phyloP scores from a whole-genome alignment of 2,113 vertebrate genomes.

The Tragulus kanchil region DNA sequence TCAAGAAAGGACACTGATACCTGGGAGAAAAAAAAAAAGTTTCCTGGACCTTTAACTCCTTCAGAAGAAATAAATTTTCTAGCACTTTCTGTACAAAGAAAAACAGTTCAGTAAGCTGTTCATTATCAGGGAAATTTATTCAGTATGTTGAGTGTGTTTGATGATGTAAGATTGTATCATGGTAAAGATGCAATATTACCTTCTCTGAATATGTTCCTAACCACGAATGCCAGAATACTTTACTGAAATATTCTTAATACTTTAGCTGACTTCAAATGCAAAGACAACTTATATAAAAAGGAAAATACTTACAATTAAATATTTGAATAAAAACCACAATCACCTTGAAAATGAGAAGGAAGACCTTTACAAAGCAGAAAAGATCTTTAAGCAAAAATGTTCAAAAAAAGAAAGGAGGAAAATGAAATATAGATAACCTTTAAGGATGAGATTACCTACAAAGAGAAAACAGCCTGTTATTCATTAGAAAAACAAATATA shows the following conservation, averaged over 20 bases:
- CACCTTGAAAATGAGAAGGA: conserved; percentile 11
- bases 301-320: conserved; percentile 28
- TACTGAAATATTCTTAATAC: background rate
- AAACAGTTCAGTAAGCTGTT: background rate
- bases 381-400: background rate
- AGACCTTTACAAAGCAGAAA: background rate
- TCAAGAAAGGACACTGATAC: background rate
- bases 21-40: background rate
- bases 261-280: background rate
- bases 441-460: background rate
- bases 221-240: background rate
- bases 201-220: conserved; percentile 29
- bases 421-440: background rate
- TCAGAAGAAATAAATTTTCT: background rate
- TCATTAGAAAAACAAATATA: background rate
- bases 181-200: background rate
- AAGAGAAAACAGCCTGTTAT: background rate
- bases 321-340: background rate
- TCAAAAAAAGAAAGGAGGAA: background rate
- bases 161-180: background rate
- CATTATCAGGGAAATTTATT: background rate
- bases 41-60: background rate
- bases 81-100: background rate
- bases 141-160: background rate
- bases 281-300: background rate